Base-by-base conservation (phyloP, 1,140 invertebrate genomes). In the Colletes gigas region DNA sequence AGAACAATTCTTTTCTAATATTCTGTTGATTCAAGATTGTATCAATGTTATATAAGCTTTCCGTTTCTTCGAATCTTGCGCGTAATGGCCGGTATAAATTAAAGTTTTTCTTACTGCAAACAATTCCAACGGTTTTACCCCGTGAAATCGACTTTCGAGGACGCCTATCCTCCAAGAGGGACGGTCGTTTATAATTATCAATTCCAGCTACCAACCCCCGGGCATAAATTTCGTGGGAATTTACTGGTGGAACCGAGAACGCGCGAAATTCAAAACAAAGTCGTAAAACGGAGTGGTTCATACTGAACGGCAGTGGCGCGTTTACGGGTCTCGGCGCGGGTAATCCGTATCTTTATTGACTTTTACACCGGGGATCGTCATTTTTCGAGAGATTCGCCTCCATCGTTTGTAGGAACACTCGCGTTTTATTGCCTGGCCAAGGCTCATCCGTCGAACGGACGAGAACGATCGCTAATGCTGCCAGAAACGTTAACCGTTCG, bases 271-370 rank as follows among this genome's bases (percentile, higher is more conserved):
- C 82, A 80, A 89, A 89, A 86, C 79, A 83, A 76, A 77, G 66
- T 90, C 88, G 82, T 90, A 90, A 90, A 90, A 82, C 69, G 62
- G 81, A 82, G 79, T 55, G 74, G 65, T 71, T 67, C 72, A 50
- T 19, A 30, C 62, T 67, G 65, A 0, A 82, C 52, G 68, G 83
- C 78, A 65, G 21, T 60, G 67, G 65, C 62, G 81, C 66, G 50
- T 87, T 88, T 85, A 88, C 80, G 82, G 71, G 14, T 81, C 73
- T 78, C 60, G 57, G 65, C 66, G 44, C 59, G 68, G 70, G 76
- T 91, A 90, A 91, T 91, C 89, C 85, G 81, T 69, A 86, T 87
- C 88, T 90, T 90, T 91, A 89, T 91, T 82, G 88, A 83, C 84
- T 83, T 89, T 88, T 85, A 86, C 75, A 72, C 71, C 60, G n/a